Evolutionary conservation across 2,797 vertebrate genomes (phyloP).

Genomic region (Acipenser transmontanus): DNA sequence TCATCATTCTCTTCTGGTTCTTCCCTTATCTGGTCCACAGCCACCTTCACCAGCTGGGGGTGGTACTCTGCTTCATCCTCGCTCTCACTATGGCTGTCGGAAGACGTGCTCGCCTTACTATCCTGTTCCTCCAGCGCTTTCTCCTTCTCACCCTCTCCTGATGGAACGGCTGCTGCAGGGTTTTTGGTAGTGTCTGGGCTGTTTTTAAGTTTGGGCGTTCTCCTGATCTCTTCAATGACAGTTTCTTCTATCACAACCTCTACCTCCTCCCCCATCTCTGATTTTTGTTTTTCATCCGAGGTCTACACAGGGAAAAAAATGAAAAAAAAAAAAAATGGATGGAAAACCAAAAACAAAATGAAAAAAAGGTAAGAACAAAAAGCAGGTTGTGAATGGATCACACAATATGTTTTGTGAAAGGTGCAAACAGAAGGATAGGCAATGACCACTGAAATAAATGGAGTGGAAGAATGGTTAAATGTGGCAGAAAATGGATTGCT

Average conservation of each 20-base stretch:
- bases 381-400: constrained; percentile 12
- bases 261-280: constrained; percentile 75
- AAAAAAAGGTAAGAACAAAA: too few relatives aligned
- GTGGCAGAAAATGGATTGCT: constrained; percentile 35
- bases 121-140: background rate
- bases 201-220: constrained; percentile 61
- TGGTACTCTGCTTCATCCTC: constrained; percentile 89
- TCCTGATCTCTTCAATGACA: constrained; percentile 72
- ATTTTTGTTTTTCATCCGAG: constrained; percentile 74
- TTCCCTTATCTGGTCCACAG: constrained; percentile 70
- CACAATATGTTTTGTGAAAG: constrained; percentile 33
- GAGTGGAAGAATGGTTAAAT: constrained; percentile 44
- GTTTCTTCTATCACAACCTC: constrained; percentile 89
- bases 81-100: constrained; percentile 79
- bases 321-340: constrained; percentile 47
- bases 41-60: constrained; percentile 50
- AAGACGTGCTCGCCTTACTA: constrained; percentile 50
- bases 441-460: constrained; percentile 22
- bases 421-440: constrained; percentile 9
- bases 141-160: constrained; percentile 1
- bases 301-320: constrained; percentile 62
- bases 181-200: constrained; percentile 26
- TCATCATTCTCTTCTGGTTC: constrained; percentile 56
- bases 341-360: too few relatives aligned
- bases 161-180: background rate